A percentile compares a stretch with the other conserved stretches of the same genome.
Evolutionary conservation across 2,113 vertebrate species (phyloP).

Genomic region (Hyperopisus bebe): DNA sequence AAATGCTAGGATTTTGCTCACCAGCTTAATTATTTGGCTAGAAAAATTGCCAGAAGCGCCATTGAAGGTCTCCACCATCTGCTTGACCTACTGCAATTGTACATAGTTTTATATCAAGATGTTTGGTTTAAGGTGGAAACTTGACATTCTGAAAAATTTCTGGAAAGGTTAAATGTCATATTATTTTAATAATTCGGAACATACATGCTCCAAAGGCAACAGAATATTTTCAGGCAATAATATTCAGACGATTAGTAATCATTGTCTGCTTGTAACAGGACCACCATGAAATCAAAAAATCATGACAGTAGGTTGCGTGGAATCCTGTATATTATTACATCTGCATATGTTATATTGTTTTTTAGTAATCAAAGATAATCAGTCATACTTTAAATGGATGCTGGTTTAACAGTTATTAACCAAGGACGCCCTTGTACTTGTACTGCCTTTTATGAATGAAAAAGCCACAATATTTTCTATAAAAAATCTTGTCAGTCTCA

Average conservation of each 20-base stretch:
- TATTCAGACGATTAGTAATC: neutral
- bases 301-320: neutral
- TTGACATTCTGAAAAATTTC: neutral
- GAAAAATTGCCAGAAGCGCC: neutral
- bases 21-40: neutral
- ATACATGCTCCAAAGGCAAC: neutral
- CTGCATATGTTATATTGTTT: neutral
- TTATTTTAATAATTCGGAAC: neutral
- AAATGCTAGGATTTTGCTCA: neutral
- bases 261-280: neutral
- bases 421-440: neutral
- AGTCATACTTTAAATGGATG: neutral
- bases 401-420: neutral
- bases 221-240: neutral
- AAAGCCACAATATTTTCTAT: neutral
- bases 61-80: neutral
- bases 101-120: neutral
- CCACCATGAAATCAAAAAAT: neutral
- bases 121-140: too few relatives aligned
- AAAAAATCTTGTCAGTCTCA: neutral
- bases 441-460: neutral
- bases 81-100: neutral
- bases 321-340: neutral
- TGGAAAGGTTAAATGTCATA: neutral
- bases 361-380: neutral